These are phyloP conservation scores for Hippocampus kuda DNA, from an alignment of 2,797 vertebrate species.

Conservation along the genomic window DNA sequence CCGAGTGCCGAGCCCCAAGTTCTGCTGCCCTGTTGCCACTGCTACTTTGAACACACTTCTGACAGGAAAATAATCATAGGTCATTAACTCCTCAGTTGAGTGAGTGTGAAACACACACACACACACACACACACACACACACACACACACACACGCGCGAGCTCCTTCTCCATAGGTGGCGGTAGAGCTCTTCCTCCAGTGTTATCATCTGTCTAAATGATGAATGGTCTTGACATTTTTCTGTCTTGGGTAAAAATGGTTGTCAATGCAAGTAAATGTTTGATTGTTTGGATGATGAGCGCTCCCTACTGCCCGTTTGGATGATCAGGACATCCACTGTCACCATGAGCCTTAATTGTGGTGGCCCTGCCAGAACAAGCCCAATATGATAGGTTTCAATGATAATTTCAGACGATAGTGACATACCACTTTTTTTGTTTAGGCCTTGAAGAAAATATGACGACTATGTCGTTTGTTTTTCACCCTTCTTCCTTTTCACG, in stretches of 20 bases:
- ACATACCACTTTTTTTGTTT: too few relatives aligned
- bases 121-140: background rate
- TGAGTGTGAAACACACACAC: background rate
- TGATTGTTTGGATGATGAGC: background rate
- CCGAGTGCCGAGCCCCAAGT: background rate
- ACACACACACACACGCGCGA: background rate
- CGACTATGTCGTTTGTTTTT: background rate
- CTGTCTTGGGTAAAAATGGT: background rate
- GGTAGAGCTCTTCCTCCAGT: background rate
- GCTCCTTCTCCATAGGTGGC: background rate
- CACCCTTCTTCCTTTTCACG: background rate
- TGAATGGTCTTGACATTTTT: constrained; percentile 1
- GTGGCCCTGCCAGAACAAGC: too few relatives aligned
- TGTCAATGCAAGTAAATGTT: background rate
- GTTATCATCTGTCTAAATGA: background rate
- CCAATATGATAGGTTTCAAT: too few relatives aligned
- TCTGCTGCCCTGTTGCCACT: background rate
- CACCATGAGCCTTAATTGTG: too few relatives aligned
- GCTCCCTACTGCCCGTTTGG: background rate
- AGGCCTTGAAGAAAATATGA: too few relatives aligned
- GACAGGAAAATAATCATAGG: background rate
- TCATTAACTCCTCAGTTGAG: background rate
- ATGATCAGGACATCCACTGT: background rate
- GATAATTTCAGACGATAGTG: too few relatives aligned
- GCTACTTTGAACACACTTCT: background rate